phyloP scores from a whole-genome alignment of 2,113 vertebrate genomes.

The Regulus satrapa region DNA sequence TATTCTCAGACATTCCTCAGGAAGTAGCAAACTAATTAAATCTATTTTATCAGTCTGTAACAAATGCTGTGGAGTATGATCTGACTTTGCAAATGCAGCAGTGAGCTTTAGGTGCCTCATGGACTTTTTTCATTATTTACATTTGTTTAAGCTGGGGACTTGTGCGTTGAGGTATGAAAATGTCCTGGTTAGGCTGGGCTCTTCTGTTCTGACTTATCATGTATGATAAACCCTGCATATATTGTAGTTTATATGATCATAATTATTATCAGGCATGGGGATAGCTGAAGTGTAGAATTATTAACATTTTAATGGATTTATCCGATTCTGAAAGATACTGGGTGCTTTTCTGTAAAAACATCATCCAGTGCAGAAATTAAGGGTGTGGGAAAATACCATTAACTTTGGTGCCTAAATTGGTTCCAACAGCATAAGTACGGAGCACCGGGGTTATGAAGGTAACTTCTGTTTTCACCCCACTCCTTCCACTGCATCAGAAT shows the following conservation, averaged over 20 bases:
- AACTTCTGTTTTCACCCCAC: not conserved
- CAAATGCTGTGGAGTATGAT: not conserved
- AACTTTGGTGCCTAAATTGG: not conserved
- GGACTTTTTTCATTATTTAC: not conserved
- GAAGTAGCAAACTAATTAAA: not conserved
- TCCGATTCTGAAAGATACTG: not conserved
- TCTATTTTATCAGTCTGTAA: not conserved
- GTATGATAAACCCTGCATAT: not conserved
- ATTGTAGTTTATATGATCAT: not conserved
- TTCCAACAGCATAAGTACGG: not conserved
- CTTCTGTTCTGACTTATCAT: not conserved
- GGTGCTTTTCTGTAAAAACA: not conserved
- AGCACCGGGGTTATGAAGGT: accelerated
- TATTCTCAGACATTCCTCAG: not conserved
- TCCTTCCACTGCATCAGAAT: not conserved
- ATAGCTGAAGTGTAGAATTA: not conserved
- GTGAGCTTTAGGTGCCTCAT: not conserved
- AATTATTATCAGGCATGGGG: not conserved
- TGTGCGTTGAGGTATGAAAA: not conserved
- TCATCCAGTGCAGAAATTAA: not conserved
- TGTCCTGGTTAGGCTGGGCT: not conserved
- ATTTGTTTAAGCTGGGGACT: not conserved
- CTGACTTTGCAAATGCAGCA: not conserved
- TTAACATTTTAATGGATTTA: not conserved
- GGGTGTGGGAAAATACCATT: not conserved